These are phyloP conservation scores for Chaetophractus vellerosus DNA, from an alignment of 2,797 vertebrate genomes.

Conservation along the genomic window DNA sequence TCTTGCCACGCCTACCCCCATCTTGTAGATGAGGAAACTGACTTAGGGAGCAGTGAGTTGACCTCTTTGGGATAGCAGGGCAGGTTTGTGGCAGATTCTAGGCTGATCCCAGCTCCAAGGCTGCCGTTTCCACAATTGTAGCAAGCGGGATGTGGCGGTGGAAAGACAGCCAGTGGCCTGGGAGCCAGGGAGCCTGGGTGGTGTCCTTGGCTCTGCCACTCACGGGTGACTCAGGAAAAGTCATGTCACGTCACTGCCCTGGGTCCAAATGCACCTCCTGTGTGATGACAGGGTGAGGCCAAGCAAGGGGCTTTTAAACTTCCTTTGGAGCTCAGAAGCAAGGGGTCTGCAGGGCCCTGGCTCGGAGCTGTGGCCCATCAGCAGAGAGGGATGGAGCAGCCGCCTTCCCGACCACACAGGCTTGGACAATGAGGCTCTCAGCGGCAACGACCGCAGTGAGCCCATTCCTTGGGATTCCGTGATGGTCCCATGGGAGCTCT, in stretches of 20 bases:
- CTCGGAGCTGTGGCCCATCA: neutral
- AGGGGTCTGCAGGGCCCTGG: neutral
- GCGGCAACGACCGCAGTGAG: neutral
- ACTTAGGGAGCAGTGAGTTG: neutral
- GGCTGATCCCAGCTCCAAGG: neutral
- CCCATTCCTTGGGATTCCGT: fast-evolving
- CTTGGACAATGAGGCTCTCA: no score
- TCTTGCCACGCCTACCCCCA: fast-evolving
- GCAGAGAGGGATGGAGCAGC: neutral
- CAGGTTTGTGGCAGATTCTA: neutral
- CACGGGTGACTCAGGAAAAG: fast-evolving
- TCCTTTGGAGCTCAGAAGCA: neutral
- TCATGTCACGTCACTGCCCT: fast-evolving
- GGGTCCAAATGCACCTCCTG: neutral
- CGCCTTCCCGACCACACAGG: fast-evolving
- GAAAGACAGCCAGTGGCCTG: fast-evolving
- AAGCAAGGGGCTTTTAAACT: neutral
- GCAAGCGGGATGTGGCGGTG: fast-evolving
- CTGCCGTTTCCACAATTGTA: no score
- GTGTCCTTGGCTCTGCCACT: neutral
- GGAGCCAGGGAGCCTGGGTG: neutral
- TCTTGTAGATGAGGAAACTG: neutral
- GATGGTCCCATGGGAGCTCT: neutral
- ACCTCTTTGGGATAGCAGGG: neutral
- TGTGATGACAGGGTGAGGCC: fast-evolving